A percentile compares a stretch with the other conserved stretches of the same genome.
Evolutionary conservation across 2,797 vertebrate genomes (phyloP).

Genomic region (Amblyopsis hoosieri): DNA sequence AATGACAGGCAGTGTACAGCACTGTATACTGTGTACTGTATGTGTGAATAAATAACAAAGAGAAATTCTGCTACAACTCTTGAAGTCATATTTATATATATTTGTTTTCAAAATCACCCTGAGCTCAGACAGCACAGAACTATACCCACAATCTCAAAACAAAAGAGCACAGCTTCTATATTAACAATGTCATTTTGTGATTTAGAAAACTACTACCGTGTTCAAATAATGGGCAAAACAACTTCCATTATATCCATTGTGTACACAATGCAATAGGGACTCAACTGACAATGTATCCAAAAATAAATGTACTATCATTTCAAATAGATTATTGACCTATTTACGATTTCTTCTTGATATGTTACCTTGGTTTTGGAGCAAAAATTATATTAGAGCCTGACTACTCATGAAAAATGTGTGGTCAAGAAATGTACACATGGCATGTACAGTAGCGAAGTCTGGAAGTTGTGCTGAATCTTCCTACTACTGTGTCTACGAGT

Average conservation of each 20-base stretch:
- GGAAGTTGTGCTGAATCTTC: slow-evolving; percentile 11
- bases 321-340: too few relatives aligned
- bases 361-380: too few relatives aligned
- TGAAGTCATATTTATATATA: neutral
- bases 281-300: too few relatives aligned
- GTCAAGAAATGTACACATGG: neutral
- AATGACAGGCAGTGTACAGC: neutral
- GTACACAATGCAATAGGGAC: too few relatives aligned
- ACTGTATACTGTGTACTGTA: too few relatives aligned
- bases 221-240: too few relatives aligned
- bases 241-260: too few relatives aligned
- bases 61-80: neutral
- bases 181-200: neutral
- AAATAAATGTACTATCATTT: too few relatives aligned
- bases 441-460: slow-evolving; percentile 7
- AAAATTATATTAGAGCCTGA: too few relatives aligned
- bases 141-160: slow-evolving; percentile 1
- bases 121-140: neutral
- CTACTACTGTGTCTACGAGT: slow-evolving; percentile 28
- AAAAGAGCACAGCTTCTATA: slow-evolving; percentile 3
- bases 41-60: neutral
- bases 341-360: too few relatives aligned
- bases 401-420: too few relatives aligned
- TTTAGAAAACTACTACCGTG: neutral
- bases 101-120: neutral